These are phyloP conservation scores for Cataglyphis altisquamis DNA, from an alignment of 2,888 invertebrate genomes.

Conservation along the genomic window DNA sequence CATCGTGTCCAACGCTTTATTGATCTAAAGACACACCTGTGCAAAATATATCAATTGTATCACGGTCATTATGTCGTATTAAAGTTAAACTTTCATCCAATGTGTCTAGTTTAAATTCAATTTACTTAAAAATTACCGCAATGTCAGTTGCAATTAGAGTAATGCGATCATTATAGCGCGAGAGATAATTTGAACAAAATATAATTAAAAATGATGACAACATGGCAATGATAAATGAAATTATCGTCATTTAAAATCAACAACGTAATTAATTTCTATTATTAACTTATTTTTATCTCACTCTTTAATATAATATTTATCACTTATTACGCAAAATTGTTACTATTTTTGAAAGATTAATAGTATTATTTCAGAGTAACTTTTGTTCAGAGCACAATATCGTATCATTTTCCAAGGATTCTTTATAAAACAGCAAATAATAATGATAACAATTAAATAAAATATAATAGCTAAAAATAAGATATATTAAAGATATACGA, in stretches of 20 bases:
- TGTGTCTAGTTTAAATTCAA: not conserved
- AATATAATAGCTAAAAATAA: not conserved
- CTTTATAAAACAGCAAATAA: not conserved
- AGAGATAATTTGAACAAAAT: slow-evolving; percentile 13
- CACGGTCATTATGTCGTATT: slow-evolving; percentile 43
- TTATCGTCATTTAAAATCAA: not conserved
- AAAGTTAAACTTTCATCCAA: not conserved
- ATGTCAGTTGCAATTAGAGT: not conserved
- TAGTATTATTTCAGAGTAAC: not conserved
- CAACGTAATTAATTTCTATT: not conserved
- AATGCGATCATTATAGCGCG: not conserved
- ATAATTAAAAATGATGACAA: not conserved
- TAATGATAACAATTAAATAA: not conserved
- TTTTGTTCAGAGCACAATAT: not conserved
- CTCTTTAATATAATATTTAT: not conserved
- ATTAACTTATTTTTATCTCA: not conserved
- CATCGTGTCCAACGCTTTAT: slow-evolving; percentile 25
- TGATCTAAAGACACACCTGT: slow-evolving; percentile 51
- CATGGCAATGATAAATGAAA: not conserved
- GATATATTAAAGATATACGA: not conserved
- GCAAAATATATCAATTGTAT: slow-evolving; percentile 13
- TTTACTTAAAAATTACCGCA: slow-evolving; percentile 16
- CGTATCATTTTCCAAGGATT: not conserved
- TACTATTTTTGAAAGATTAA: not conserved
- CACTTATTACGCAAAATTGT: not conserved